phyloP scores from a whole-genome alignment of 2,888 invertebrate species.

The Trichopoda pennipes region DNA sequence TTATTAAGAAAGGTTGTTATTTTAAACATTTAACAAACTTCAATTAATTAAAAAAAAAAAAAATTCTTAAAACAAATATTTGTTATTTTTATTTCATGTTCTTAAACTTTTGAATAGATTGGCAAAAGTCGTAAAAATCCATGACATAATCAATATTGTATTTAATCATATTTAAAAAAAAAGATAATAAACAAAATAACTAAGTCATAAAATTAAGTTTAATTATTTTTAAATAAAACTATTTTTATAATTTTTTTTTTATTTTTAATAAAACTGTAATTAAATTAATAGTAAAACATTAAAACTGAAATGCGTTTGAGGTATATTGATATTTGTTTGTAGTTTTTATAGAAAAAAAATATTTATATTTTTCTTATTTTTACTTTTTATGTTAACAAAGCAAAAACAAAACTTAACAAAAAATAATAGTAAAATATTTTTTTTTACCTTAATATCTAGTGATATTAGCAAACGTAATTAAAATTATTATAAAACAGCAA shows the following conservation, averaged over 20 bases:
- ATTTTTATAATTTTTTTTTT: slow-evolving; percentile 8
- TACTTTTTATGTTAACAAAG: slow-evolving; percentile 62
- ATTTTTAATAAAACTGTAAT: slow-evolving; percentile 16
- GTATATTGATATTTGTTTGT: slow-evolving; percentile 81
- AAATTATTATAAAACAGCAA: slow-evolving; percentile 56
- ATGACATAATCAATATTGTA: neutral
- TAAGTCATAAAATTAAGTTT: slow-evolving; percentile 21
- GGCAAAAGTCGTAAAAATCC: neutral
- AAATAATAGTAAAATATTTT: slow-evolving; percentile 40
- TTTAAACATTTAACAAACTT: neutral
- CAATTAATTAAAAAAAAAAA: neutral
- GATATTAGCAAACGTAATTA: slow-evolving; percentile 38
- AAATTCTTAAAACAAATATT: neutral
- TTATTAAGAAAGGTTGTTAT: neutral
- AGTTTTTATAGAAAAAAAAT: slow-evolving; percentile 72
- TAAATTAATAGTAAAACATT: slow-evolving; percentile 74
- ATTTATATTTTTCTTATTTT: slow-evolving; percentile 55
- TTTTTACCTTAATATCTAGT: slow-evolving; percentile 26
- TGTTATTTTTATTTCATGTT: neutral
- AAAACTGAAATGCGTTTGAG: slow-evolving; percentile 81
- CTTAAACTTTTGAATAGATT: neutral
- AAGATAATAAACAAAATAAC: slow-evolving; percentile 6
- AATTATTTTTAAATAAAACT: slow-evolving; percentile 57
- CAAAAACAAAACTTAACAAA: slow-evolving; percentile 70
- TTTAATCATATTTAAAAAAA: neutral